phyloP scores from a whole-genome alignment of 1,140 invertebrate species.

The Stenopsyche tienmushanensis region DNA sequence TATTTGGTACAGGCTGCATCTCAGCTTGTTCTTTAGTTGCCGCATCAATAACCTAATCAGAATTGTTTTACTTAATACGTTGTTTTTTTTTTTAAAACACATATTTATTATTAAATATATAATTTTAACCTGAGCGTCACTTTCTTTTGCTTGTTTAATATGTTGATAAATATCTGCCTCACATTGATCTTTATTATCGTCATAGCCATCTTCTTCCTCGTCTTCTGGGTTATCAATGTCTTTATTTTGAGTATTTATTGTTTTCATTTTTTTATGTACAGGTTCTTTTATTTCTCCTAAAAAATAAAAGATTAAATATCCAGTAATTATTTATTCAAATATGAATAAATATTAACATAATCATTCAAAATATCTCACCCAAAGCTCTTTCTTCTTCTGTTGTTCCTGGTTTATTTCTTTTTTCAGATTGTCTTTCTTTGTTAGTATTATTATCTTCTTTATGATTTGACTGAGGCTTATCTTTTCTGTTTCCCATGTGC shows the following conservation, averaged over 20 bases:
- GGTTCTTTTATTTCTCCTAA: conserved; percentile 59
- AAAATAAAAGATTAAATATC: neutral
- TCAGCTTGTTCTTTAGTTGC: conserved; percentile 83
- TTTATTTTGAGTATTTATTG: conserved; percentile 52
- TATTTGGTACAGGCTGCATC: conserved; percentile 66
- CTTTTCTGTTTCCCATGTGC: conserved; percentile 60
- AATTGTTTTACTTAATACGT: neutral
- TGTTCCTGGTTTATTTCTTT: conserved; percentile 58
- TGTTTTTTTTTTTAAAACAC: neutral
- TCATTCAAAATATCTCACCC: conserved; percentile 50
- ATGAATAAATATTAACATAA: conserved; percentile 12
- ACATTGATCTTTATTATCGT: conserved; percentile 50
- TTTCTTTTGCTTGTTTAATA: conserved; percentile 75
- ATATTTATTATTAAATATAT: neutral
- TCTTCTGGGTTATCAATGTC: conserved; percentile 51
- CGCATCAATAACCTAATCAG: conserved; percentile 62
- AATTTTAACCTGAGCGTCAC: conserved; percentile 56
- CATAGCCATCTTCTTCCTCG: conserved; percentile 53
- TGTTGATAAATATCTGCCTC: conserved; percentile 81
- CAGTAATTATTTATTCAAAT: conserved; percentile 4
- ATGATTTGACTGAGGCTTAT: conserved; percentile 42
- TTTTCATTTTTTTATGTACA: conserved; percentile 64
- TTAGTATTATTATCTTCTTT: conserved; percentile 44
- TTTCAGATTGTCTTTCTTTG: conserved; percentile 44
- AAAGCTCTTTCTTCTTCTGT: conserved; percentile 64